Conservation (phyloP, 2,113 vertebrate genomes). For the Mustelus asterias region DNA sequence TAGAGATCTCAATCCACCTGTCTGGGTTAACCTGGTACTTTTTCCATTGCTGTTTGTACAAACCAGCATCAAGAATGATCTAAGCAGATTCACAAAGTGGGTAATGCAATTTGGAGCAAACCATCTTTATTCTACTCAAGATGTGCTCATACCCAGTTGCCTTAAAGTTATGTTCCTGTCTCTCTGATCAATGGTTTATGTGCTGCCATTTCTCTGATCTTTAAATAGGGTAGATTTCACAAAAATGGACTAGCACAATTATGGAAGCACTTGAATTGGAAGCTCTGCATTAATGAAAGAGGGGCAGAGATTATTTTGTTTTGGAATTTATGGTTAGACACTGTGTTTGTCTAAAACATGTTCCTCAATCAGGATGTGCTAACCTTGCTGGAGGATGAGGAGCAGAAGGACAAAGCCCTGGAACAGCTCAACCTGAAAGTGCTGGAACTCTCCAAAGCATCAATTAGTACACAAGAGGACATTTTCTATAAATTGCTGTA, state of each 20-base stretch:
- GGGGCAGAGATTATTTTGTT: neutral
- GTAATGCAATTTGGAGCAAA: neutral
- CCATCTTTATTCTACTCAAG: neutral
- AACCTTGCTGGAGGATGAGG: slow-evolving; percentile 49
- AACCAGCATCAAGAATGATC: neutral
- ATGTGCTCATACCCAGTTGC: neutral
- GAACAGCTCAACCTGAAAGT: slow-evolving; percentile 58
- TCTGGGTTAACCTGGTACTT: neutral
- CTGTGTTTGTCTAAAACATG: neutral
- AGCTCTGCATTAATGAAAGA: neutral
- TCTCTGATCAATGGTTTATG: neutral
- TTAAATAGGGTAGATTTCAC: neutral
- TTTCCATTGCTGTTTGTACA: neutral
- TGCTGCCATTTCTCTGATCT: neutral
- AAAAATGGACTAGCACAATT: neutral
- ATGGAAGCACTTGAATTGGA: neutral
- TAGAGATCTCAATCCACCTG: neutral
- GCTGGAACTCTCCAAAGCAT: slow-evolving; percentile 56
- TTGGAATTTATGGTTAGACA: neutral
- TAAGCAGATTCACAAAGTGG: neutral
- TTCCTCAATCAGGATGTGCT: slow-evolving; percentile 54
- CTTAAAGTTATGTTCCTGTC: neutral
- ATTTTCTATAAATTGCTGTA: slow-evolving; percentile 60
- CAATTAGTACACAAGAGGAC: slow-evolving; percentile 46
- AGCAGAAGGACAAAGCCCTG: slow-evolving; percentile 57